A percentile compares a stretch with the other conserved stretches of the same genome.
phyloP scores from a whole-genome alignment of 2,113 vertebrate species.

The Melozone crissalis region DNA sequence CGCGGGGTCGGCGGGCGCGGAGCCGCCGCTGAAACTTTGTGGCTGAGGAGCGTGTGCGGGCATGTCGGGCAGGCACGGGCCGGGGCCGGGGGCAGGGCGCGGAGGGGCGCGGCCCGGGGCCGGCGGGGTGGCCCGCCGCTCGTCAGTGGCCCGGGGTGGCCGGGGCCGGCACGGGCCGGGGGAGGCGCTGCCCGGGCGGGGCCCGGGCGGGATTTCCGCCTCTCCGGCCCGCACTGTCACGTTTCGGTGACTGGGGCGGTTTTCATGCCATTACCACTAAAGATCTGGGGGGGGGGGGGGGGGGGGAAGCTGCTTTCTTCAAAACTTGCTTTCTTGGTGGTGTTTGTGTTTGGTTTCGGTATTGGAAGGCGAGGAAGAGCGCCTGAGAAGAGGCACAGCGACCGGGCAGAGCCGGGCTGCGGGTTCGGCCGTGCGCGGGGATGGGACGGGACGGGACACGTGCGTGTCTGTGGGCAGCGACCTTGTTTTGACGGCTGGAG shows the following conservation, averaged over 20 bases:
- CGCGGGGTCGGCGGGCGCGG: neutral
- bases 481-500: neutral
- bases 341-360: too few relatives aligned
- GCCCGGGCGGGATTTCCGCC: neutral
- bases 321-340: neutral
- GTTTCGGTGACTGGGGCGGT: accelerated
- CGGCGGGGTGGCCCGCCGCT: neutral
- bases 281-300: too few relatives aligned
- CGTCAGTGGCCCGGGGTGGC: too few relatives aligned
- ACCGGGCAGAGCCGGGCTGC: neutral
- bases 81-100: too few relatives aligned
- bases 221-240: neutral
- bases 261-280: accelerated
- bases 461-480: accelerated
- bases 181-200: neutral
- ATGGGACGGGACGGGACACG: neutral
- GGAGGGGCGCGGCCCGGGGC: too few relatives aligned
- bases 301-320: neutral
- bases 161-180: neutral
- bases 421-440: neutral
- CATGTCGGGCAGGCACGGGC: neutral
- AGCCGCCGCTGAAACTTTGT: neutral
- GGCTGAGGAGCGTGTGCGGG: neutral
- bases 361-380: neutral
- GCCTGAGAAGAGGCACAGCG: accelerated